phyloP scores from a whole-genome alignment of 30 jellyfish, hydroid and myxozoan species.

The Chrysaora quinquecirrha region DNA sequence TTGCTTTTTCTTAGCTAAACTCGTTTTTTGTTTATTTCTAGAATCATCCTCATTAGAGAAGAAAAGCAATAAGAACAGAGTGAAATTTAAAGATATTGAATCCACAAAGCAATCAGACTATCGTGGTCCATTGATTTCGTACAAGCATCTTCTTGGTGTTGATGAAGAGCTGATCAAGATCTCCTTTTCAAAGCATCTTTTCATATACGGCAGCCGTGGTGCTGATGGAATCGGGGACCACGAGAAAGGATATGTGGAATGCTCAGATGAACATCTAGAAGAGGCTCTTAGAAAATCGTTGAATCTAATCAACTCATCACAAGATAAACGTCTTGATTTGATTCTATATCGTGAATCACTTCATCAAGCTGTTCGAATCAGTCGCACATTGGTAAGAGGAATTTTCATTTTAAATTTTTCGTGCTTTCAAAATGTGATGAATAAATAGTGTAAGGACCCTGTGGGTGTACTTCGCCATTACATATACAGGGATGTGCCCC shows the following conservation, averaged over 20 bases:
- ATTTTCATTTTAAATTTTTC: too few relatives aligned
- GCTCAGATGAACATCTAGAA: conserved; percentile 41
- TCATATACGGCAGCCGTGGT: conserved; percentile 24
- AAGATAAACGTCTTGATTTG: conserved; percentile 33
- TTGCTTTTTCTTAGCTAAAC: too few relatives aligned
- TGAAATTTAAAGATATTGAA: conserved; percentile 52
- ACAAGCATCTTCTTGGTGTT: conserved; percentile 25
- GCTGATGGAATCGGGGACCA: conserved; percentile 43
- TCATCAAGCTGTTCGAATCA: conserved; percentile 59
- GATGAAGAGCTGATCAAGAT: conserved; percentile 4
- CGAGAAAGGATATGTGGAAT: conserved; percentile 74
- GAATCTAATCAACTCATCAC: conserved; percentile 23
- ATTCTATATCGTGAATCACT: conserved; percentile 56
- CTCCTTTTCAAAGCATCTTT: conserved; percentile 55
- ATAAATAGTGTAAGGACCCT: too few relatives aligned
- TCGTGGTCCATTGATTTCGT: conserved; percentile 47
- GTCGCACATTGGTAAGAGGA: conserved; percentile 67
- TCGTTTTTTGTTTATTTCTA: not conserved
- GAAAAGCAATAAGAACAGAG: conserved; percentile 30
- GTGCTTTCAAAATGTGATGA: too few relatives aligned
- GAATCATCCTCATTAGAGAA: conserved; percentile 25
- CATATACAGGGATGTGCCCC: too few relatives aligned
- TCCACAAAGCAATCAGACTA: conserved; percentile 3
- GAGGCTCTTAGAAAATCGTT: conserved; percentile 44
- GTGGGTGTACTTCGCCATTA: too few relatives aligned